Conservation (phyloP, 1,140 invertebrate species). For the Lordiphosa stackelbergi region DNA sequence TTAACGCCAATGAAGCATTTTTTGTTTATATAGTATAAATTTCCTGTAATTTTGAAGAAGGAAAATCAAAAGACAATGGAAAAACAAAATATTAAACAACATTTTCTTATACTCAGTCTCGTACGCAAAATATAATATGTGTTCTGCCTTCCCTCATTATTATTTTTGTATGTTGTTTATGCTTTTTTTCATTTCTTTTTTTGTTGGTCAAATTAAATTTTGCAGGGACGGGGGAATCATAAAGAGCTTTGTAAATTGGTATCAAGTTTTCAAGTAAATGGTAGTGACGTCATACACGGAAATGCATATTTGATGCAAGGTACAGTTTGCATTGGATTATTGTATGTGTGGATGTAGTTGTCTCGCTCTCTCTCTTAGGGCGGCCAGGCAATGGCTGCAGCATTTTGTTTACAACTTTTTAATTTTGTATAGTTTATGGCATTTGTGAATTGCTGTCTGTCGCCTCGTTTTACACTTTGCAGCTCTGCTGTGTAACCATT, state of each 20-base stretch:
- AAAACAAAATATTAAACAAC: slow-evolving; percentile 8
- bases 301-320: slow-evolving; percentile 40
- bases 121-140: slow-evolving; percentile 66
- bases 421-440: slow-evolving; percentile 50
- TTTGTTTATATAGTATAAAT: slow-evolving; percentile 28
- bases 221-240: slow-evolving; percentile 35
- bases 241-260: slow-evolving; percentile 59
- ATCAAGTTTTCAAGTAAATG: slow-evolving; percentile 66
- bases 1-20: slow-evolving; percentile 49
- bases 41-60: slow-evolving; percentile 56
- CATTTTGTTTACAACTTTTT: slow-evolving; percentile 25
- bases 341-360: slow-evolving; percentile 24
- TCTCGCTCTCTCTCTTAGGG: slow-evolving; percentile 23
- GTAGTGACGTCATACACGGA: slow-evolving; percentile 60
- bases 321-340: slow-evolving; percentile 58
- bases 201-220: slow-evolving; percentile 33
- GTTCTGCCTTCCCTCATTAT: slow-evolving; percentile 37
- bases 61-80: slow-evolving; percentile 15
- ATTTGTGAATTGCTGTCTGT: slow-evolving; percentile 48
- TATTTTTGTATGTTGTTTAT: slow-evolving; percentile 37
- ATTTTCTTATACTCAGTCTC: slow-evolving; percentile 48
- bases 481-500: slow-evolving; percentile 53
- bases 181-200: slow-evolving; percentile 23
- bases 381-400: slow-evolving; percentile 7
- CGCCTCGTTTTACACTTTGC: slow-evolving; percentile 49